Evolutionary conservation across 2,797 vertebrate species (phyloP).

Genomic region (Okamejei kenojei): DNA sequence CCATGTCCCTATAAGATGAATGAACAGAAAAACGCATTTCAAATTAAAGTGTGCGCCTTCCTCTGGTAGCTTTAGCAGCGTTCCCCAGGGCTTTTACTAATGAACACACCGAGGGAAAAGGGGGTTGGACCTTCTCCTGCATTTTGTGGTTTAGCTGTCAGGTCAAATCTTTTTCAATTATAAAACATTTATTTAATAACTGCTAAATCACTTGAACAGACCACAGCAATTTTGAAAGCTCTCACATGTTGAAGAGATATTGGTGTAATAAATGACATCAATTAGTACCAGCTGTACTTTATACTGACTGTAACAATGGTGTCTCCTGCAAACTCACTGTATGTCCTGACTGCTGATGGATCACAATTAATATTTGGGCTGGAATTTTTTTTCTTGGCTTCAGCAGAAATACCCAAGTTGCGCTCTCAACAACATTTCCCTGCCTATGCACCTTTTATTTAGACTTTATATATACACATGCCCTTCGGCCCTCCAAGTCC

Average conservation of each 20-base stretch:
- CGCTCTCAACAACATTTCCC: neutral
- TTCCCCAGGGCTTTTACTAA: neutral
- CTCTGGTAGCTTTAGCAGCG: neutral
- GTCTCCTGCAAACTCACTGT: neutral
- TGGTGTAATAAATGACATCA: constrained; percentile 12
- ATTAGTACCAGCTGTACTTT: constrained; percentile 4
- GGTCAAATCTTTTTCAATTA: constrained; percentile 17
- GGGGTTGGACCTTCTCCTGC: neutral
- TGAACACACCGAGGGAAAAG: neutral
- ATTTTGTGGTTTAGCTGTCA: too few relatives aligned
- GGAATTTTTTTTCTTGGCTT: neutral
- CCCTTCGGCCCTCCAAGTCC: too few relatives aligned
- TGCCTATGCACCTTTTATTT: neutral
- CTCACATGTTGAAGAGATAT: constrained; percentile 1
- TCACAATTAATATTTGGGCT: constrained; percentile 20
- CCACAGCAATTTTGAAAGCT: neutral
- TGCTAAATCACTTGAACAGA: neutral
- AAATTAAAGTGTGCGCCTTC: neutral
- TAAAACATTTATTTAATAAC: neutral
- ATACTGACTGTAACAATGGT: neutral
- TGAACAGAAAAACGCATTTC: too few relatives aligned
- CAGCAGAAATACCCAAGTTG: neutral
- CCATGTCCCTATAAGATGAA: too few relatives aligned
- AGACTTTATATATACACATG: too few relatives aligned
- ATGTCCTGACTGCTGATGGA: neutral